phyloP scores from a whole-genome alignment of 2,797 vertebrate genomes.

The Podarcis lilfordi region DNA sequence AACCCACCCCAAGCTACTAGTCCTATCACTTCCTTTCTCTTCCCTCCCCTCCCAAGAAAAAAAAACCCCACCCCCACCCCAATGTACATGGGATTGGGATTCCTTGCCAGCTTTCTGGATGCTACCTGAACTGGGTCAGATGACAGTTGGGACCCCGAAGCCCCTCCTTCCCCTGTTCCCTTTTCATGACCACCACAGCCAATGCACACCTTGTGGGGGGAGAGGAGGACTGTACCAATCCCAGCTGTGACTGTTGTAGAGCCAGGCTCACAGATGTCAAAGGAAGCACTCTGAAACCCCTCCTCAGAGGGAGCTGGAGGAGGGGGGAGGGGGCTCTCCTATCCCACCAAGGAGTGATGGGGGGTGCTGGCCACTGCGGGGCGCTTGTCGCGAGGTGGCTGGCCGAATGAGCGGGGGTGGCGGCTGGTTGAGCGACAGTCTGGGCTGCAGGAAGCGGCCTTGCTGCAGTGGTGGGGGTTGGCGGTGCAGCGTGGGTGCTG shows the following conservation, averaged over 20 bases:
- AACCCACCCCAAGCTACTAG: background rate
- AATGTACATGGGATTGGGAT: background rate
- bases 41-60: background rate
- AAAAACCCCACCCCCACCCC: background rate
- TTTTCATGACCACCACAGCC: background rate
- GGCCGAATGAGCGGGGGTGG: constrained; percentile 91
- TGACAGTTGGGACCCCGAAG: background rate
- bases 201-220: background rate
- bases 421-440: constrained; percentile 88
- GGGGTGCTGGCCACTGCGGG: constrained; percentile 76
- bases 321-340: constrained; percentile 80
- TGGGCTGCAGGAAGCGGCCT: constrained; percentile 85
- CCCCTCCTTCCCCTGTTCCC: no score
- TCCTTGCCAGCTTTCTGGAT: background rate
- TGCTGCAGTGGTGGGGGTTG: constrained; percentile 82
- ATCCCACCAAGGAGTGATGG: constrained; percentile 83
- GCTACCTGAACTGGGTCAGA: background rate
- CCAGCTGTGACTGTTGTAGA: background rate
- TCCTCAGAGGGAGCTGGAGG: constrained; percentile 72
- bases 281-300: background rate
- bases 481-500: constrained; percentile 76
- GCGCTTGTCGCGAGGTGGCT: constrained; percentile 72
- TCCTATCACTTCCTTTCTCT: background rate
- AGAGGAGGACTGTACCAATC: background rate
- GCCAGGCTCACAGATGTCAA: background rate